Evolutionary conservation across 2,888 invertebrate genomes (phyloP).

Genomic region (Corythucha ciliata): DNA sequence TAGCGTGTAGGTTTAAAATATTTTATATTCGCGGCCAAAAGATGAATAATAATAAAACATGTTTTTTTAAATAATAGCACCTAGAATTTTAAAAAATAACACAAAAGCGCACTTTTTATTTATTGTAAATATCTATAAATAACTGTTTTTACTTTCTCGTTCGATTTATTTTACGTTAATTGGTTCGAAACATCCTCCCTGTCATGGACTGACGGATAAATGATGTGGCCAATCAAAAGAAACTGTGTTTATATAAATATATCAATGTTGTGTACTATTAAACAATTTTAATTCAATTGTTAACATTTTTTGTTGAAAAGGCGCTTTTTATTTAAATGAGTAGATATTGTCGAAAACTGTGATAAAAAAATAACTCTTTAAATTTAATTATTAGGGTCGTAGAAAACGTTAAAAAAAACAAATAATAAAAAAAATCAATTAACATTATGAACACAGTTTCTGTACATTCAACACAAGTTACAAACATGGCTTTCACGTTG

Average conservation of each 20-base stretch:
- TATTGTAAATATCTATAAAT: conserved; percentile 2
- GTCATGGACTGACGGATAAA: background rate
- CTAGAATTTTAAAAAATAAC: conserved; percentile 8
- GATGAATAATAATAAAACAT: conserved; percentile 15
- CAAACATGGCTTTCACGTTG: conserved; percentile 10
- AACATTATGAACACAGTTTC: conserved; percentile 30
- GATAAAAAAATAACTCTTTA: conserved; percentile 12
- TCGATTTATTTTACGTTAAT: background rate
- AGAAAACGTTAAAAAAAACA: background rate
- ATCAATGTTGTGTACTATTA: background rate
- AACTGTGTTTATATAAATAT: background rate
- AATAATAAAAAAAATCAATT: conserved; percentile 1
- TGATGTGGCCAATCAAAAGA: background rate
- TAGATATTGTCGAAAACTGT: conserved; percentile 24
- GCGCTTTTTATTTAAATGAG: conserved; percentile 1
- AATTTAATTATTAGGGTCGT: background rate
- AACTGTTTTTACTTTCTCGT: background rate
- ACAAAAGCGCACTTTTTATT: conserved; percentile 28
- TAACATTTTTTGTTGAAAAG: background rate
- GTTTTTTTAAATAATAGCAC: conserved; percentile 6
- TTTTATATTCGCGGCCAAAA: conserved; percentile 31
- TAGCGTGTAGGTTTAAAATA: conserved; percentile 29
- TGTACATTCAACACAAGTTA: conserved; percentile 18
- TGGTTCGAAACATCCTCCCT: background rate
- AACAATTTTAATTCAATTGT: background rate